These are phyloP conservation scores for Lepus timidus DNA, from an alignment of 2,113 vertebrate species.

Conservation along the genomic window DNA sequence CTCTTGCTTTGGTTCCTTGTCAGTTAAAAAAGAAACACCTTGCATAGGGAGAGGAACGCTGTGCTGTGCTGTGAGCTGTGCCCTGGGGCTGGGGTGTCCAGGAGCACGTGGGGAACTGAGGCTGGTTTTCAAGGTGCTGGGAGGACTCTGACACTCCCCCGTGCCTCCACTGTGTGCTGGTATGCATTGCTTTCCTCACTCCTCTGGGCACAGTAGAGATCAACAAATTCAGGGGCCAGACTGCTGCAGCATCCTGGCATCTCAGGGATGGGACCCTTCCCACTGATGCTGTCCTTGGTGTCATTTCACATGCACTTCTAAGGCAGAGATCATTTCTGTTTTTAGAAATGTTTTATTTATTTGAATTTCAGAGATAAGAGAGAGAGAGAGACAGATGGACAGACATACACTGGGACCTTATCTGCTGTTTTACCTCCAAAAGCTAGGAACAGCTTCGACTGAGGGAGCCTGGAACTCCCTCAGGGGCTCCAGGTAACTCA, in stretches of 20 bases:
- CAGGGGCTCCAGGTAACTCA: too few species aligned
- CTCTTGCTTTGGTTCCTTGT: neutral
- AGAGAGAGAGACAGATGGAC: too few species aligned
- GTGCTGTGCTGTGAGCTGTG: neutral
- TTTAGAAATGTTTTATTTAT: too few species aligned
- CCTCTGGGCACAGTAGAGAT: neutral
- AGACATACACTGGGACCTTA: too few species aligned
- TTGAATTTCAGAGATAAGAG: too few species aligned
- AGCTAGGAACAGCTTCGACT: too few species aligned
- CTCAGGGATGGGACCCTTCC: neutral
- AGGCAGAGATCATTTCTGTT: slow-evolving; percentile 2
- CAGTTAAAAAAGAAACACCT: neutral
- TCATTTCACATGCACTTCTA: neutral
- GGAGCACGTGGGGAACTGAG: neutral
- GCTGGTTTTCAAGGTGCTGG: neutral
- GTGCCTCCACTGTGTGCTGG: neutral
- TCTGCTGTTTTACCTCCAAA: too few species aligned
- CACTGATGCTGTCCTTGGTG: neutral
- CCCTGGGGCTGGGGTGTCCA: neutral
- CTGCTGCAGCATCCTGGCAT: slow-evolving; percentile 2
- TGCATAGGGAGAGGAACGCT: slow-evolving; percentile 1
- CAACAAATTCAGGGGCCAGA: neutral
- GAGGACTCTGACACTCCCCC: slow-evolving; percentile 5
- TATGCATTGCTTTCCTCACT: neutral
- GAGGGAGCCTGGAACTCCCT: too few species aligned